A percentile compares a stretch with the other conserved stretches of the same genome.
Evolutionary conservation across 2,888 invertebrate species (phyloP).

Genomic region (Eumerus sabulonum): DNA sequence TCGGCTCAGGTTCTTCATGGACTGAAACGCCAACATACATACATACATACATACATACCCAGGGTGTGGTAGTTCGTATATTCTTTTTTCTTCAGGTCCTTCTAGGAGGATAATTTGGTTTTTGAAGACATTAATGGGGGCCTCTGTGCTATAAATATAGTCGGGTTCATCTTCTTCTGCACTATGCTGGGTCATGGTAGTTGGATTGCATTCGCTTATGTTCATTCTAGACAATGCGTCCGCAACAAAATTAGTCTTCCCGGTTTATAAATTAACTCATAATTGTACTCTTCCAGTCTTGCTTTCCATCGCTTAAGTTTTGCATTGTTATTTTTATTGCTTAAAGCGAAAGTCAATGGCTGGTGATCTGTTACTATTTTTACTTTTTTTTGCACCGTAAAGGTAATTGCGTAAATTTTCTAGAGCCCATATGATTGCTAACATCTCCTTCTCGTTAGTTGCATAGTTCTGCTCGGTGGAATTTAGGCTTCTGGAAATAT

Average conservation of each 20-base stretch:
- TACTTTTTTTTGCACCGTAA: conserved; percentile 1
- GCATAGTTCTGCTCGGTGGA: not conserved
- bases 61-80: conserved; percentile 24
- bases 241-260: conserved; percentile 1
- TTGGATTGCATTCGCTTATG: conserved; percentile 4
- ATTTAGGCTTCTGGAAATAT: not conserved
- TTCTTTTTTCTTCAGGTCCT: conserved; percentile 12
- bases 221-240: not conserved
- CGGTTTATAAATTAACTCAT: not conserved
- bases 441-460: conserved; percentile 11
- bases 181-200: not conserved
- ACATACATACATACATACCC: no score
- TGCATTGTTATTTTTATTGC: conserved; percentile 7
- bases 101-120: conserved; percentile 10
- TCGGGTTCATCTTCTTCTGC: not conserved
- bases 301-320: conserved; percentile 8
- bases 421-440: conserved; percentile 6
- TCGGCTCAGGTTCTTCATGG: no score
- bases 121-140: conserved; percentile 22
- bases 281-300: conserved; percentile 2
- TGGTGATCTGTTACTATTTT: not conserved
- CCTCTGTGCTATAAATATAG: not conserved
- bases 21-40: no score
- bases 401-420: conserved; percentile 1
- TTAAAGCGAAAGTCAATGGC: conserved; percentile 1